A percentile compares a stretch with the other conserved stretches of the same genome.
Conservation (phyloP, 1,140 invertebrate genomes). For the Argopecten irradians region DNA sequence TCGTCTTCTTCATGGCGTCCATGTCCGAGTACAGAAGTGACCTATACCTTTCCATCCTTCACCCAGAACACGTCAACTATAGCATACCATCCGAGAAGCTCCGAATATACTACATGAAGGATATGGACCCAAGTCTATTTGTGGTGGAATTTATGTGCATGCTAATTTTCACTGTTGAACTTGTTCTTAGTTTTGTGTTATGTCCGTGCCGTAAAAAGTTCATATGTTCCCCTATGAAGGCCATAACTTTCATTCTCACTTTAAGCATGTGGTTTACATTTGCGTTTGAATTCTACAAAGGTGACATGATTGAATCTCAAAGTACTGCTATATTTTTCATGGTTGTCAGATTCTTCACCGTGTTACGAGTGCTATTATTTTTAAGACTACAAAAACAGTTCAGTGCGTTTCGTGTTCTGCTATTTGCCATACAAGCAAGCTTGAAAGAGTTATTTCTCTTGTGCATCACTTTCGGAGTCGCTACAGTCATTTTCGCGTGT, state of each 20-base stretch:
- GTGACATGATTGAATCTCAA: conserved; percentile 22
- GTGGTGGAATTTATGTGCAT: conserved; percentile 36
- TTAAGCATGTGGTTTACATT: conserved; percentile 44
- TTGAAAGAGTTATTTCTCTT: conserved; percentile 57
- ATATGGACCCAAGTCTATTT: conserved; percentile 27
- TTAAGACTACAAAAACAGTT: conserved; percentile 38
- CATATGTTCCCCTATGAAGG: conserved; percentile 23
- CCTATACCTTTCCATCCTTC: not conserved
- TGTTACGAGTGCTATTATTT: conserved; percentile 44
- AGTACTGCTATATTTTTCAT: conserved; percentile 32
- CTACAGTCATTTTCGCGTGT: conserved; percentile 56
- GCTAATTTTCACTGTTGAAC: conserved; percentile 35
- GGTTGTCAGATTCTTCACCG: conserved; percentile 36
- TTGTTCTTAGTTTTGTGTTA: conserved; percentile 30
- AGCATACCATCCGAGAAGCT: conserved; percentile 14
- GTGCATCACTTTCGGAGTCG: conserved; percentile 56
- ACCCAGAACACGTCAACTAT: not conserved
- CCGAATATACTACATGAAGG: conserved; percentile 15
- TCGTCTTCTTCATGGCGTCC: not conserved
- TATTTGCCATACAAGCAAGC: conserved; percentile 66
- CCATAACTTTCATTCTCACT: conserved; percentile 8
- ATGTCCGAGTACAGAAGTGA: not conserved
- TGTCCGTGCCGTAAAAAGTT: conserved; percentile 31
- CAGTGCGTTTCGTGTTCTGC: conserved; percentile 42
- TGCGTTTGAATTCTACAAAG: conserved; percentile 43